Percentiles rank a stretch among this genome's conserved stretches.
phyloP scores from a whole-genome alignment of 2,888 invertebrate genomes.

The Calliopum simillimum region DNA sequence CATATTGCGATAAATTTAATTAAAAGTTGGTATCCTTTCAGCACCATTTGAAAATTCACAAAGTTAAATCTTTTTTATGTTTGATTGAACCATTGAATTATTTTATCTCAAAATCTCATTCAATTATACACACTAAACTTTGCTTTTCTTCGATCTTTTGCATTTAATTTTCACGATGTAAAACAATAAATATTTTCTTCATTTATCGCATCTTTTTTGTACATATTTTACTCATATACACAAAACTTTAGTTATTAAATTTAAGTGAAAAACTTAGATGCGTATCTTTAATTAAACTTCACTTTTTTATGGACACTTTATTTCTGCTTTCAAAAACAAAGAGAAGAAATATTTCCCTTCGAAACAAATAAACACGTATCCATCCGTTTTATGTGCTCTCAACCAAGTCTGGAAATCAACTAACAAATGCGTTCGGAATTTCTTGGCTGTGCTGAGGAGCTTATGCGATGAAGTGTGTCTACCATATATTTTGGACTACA shows the following conservation, averaged over 20 bases:
- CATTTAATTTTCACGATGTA: conserved; percentile 15
- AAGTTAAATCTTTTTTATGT: conserved; percentile 15
- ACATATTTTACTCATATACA: too few relatives aligned
- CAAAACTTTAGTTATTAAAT: too few relatives aligned
- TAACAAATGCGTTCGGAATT: conserved; percentile 33
- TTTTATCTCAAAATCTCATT: conserved; percentile 7
- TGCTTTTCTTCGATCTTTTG: conserved; percentile 4
- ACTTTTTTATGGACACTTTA: too few relatives aligned
- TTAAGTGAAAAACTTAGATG: too few relatives aligned
- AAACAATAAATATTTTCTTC: neutral
- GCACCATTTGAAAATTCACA: conserved; percentile 10
- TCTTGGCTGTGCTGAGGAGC: conserved; percentile 13
- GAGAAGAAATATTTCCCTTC: too few relatives aligned
- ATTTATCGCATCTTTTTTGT: conserved; percentile 10
- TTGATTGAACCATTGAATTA: conserved; percentile 5
- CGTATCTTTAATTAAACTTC: too few relatives aligned
- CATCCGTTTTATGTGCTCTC: conserved; percentile 21
- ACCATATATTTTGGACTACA: conserved; percentile 22
- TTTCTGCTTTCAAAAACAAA: too few relatives aligned
- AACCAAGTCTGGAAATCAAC: conserved; percentile 32
- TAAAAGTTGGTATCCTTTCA: neutral
- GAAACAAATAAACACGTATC: neutral
- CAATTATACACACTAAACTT: conserved; percentile 22
- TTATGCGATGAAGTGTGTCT: conserved; percentile 32
- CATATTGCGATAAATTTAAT: conserved; percentile 18